Conservation (phyloP, 2,113 vertebrate species). For the Microcebus murinus region DNA sequence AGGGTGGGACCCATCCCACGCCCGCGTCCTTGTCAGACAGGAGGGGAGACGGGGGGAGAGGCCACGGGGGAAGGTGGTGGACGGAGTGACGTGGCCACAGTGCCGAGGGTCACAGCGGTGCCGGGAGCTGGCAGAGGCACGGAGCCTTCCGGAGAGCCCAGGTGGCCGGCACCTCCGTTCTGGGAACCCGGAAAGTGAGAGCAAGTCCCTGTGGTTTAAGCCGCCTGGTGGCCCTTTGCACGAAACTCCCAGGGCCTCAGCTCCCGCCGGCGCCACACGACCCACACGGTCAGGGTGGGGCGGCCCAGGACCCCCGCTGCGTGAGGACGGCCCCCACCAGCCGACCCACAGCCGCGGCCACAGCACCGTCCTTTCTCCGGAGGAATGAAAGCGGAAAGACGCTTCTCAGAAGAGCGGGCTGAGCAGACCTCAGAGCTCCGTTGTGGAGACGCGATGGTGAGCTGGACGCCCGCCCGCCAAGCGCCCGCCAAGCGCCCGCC, state of each 20-base stretch:
- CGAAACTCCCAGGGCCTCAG: accelerated
- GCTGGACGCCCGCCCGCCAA: accelerated
- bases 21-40: no score
- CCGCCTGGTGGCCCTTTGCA: background rate
- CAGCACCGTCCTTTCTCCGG: accelerated
- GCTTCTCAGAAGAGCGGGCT: background rate
- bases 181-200: accelerated
- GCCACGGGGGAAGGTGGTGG: accelerated
- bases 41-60: background rate
- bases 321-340: background rate
- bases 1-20: background rate
- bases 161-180: background rate
- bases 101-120: background rate
- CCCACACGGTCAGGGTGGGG: accelerated
- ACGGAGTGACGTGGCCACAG: accelerated
- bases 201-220: accelerated
- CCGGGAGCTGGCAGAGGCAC: no score
- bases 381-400: background rate
- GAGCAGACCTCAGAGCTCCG: background rate
- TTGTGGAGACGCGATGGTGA: no score
- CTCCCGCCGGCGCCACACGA: background rate
- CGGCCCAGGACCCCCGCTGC: background rate
- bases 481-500: no score
- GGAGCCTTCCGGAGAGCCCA: background rate
- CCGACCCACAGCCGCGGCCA: accelerated